These are phyloP conservation scores for Drosophila macrospina DNA, from an alignment of 2,888 invertebrate genomes.

Conservation along the genomic window DNA sequence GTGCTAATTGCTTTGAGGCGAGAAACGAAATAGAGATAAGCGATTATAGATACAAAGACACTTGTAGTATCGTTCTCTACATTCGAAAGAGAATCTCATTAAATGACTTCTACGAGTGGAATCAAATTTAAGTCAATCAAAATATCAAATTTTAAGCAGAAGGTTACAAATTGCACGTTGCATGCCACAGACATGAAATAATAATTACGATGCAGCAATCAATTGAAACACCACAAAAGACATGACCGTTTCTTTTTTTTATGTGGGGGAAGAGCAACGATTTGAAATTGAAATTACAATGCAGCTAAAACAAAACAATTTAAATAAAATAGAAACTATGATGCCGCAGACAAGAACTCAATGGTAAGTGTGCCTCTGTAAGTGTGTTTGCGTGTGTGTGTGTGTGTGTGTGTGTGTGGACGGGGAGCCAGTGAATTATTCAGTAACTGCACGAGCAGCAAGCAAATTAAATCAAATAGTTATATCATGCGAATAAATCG, in stretches of 20 bases:
- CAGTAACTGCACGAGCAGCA: slow-evolving; percentile 41
- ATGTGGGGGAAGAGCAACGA: slow-evolving; percentile 25
- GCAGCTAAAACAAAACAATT: slow-evolving; percentile 68
- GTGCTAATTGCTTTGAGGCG: slow-evolving; percentile 54
- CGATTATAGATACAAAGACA: slow-evolving; percentile 19
- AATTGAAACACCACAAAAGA: slow-evolving; percentile 58
- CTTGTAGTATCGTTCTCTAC: background rate
- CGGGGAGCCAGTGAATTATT: slow-evolving; percentile 59
- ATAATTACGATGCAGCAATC: slow-evolving; percentile 61
- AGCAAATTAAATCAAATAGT: slow-evolving; percentile 79
- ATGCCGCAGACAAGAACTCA: slow-evolving; percentile 37
- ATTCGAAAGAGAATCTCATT: background rate
- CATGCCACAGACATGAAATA: slow-evolving; percentile 24
- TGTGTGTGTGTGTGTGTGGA: slow-evolving; percentile 2
- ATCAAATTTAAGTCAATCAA: slow-evolving; percentile 20
- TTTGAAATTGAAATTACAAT: slow-evolving; percentile 74
- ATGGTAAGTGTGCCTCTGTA: slow-evolving; percentile 4
- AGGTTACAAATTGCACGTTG: slow-evolving; percentile 31
- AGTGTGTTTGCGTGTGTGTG: background rate
- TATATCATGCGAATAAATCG: slow-evolving; percentile 80
- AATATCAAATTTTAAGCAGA: slow-evolving; percentile 57
- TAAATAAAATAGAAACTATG: slow-evolving; percentile 62
- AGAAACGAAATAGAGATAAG: slow-evolving; percentile 19
- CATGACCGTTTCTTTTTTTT: slow-evolving; percentile 23
- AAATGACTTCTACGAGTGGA: background rate